phyloP scores from a whole-genome alignment of 2,113 vertebrate genomes.

The Numida meleagris region DNA sequence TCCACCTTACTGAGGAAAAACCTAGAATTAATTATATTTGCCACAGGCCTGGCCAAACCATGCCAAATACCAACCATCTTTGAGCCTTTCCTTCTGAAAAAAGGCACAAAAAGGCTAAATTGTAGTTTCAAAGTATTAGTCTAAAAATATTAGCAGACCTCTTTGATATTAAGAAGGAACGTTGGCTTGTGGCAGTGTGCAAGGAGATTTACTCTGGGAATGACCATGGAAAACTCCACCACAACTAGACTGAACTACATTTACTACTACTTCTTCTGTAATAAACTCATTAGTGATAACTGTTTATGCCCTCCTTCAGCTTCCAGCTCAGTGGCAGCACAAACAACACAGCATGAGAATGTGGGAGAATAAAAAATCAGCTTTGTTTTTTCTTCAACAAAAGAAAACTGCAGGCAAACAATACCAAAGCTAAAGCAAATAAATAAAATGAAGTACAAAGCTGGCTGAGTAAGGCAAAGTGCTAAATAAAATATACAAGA shows the following conservation, averaged over 20 bases:
- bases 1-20: not conserved
- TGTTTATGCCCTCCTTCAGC: not conserved
- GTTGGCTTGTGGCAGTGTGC: not conserved
- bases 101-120: not conserved
- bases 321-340: not conserved
- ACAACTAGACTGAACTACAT: not conserved
- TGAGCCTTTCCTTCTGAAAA: not conserved
- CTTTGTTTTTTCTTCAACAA: not conserved
- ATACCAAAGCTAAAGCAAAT: not conserved
- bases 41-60: not conserved
- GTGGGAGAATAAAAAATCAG: not conserved
- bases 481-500: not conserved
- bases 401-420: not conserved
- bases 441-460: not conserved
- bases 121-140: not conserved
- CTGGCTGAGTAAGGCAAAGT: not conserved
- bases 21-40: not conserved
- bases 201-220: not conserved
- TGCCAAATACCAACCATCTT: not conserved
- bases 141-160: not conserved
- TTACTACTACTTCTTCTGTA: not conserved
- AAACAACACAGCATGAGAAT: not conserved
- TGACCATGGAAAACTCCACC: not conserved
- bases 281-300: not conserved
- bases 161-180: not conserved